Conservation (phyloP, 2,888 invertebrate species). For the Pegoplata infirma region DNA sequence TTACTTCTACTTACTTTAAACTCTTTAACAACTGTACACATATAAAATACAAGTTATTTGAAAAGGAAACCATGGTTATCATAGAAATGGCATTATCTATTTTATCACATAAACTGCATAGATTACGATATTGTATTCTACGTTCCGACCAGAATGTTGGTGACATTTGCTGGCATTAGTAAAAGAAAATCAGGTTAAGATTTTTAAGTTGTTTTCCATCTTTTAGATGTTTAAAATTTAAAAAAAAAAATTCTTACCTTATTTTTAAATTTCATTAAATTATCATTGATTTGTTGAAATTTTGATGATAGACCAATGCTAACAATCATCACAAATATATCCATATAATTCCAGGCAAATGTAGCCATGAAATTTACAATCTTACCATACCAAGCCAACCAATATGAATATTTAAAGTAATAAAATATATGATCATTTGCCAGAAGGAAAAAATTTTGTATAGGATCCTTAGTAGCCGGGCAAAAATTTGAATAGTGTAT, state of each 20-base stretch:
- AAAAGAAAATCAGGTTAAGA: no score
- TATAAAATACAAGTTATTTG: constrained; percentile 81
- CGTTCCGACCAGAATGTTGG: constrained; percentile 79
- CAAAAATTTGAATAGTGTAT: constrained; percentile 72
- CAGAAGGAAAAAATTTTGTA: constrained; percentile 71
- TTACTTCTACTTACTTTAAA: constrained; percentile 78
- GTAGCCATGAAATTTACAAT: constrained; percentile 82
- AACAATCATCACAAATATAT: constrained; percentile 85
- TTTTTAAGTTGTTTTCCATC: no score
- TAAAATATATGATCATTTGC: constrained; percentile 71
- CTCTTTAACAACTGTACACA: constrained; percentile 81
- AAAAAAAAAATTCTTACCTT: constrained; percentile 75
- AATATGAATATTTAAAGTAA: constrained; percentile 68
- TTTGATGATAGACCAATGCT: constrained; percentile 84
- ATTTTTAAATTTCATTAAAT: constrained; percentile 78
- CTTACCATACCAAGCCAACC: constrained; percentile 71
- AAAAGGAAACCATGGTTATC: constrained; percentile 80
- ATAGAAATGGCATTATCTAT: constrained; percentile 79
- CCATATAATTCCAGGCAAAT: constrained; percentile 86
- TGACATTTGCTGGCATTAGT: constrained; percentile 69
- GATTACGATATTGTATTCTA: constrained; percentile 79
- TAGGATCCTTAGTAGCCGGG: constrained; percentile 71
- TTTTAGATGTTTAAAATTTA: no score
- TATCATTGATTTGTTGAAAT: constrained; percentile 82
- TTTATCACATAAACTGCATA: constrained; percentile 79